These are phyloP conservation scores for Notoglanidium macrostoma DNA, from an alignment of 2,797 vertebrate species.

Conservation along the genomic window DNA sequence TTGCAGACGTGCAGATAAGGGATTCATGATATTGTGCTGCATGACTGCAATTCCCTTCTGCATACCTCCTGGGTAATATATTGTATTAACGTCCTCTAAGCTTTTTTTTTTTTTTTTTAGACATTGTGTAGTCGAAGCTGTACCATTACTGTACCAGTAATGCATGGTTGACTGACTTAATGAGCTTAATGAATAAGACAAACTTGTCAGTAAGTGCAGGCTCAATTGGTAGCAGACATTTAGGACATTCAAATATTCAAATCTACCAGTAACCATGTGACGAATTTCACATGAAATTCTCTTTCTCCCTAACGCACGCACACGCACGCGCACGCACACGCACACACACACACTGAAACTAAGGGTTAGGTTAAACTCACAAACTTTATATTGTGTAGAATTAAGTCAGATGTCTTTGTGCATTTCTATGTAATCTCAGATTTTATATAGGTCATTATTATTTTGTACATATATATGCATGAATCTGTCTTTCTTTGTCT, in stretches of 20 bases:
- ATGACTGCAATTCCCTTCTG: background rate
- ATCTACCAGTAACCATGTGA: slow-evolving; percentile 29
- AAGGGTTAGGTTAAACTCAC: background rate
- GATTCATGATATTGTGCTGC: background rate
- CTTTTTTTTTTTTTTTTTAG: background rate
- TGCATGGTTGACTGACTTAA: background rate
- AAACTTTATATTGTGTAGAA: background rate
- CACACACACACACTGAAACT: background rate
- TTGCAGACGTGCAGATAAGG: background rate
- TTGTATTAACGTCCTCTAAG: background rate
- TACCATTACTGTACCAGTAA: background rate
- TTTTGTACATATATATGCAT: background rate
- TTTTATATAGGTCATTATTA: background rate
- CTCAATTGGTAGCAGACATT: background rate
- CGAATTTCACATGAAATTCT: slow-evolving; percentile 26
- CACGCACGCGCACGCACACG: background rate
- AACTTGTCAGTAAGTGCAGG: background rate
- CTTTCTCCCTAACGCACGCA: background rate
- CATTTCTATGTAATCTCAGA: background rate
- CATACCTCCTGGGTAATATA: background rate
- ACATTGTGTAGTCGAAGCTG: background rate
- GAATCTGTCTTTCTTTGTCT: background rate
- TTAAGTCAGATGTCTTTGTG: background rate
- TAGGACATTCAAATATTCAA: slow-evolving; percentile 20
- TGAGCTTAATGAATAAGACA: background rate